Conservation (phyloP, 2,888 invertebrate genomes). For the Ophion obscuratus region DNA sequence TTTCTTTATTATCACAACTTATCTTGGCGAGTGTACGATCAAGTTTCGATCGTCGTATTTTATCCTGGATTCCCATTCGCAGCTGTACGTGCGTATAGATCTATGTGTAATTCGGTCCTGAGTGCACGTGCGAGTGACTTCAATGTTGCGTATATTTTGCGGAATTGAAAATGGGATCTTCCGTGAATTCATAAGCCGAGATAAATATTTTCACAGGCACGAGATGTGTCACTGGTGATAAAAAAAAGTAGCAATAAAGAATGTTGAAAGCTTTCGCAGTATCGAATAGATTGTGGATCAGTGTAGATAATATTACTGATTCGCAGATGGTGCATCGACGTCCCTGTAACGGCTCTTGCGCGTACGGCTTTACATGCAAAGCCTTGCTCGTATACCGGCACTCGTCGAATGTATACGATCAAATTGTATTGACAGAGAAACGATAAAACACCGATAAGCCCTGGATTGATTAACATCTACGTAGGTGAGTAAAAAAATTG, state of each 20-base stretch:
- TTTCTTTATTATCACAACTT: not conserved
- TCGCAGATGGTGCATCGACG: slow-evolving; percentile 29
- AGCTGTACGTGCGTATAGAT: not conserved
- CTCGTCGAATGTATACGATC: slow-evolving; percentile 14
- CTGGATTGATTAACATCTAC: not conserved
- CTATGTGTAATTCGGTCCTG: slow-evolving; percentile 23
- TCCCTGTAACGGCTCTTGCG: slow-evolving; percentile 38
- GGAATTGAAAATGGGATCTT: slow-evolving; percentile 23
- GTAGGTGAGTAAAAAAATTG: too few species aligned
- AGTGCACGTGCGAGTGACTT: slow-evolving; percentile 20
- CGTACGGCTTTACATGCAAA: not conserved
- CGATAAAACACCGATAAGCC: slow-evolving; percentile 48
- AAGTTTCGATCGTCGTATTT: slow-evolving; percentile 32
- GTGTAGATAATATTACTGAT: slow-evolving; percentile 15
- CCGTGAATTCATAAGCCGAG: not conserved
- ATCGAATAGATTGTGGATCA: slow-evolving; percentile 23
- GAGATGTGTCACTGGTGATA: not conserved
- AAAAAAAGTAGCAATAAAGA: not conserved
- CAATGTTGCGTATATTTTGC: slow-evolving; percentile 8
- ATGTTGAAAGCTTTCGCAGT: slow-evolving; percentile 15
- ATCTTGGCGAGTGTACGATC: not conserved
- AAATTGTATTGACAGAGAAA: slow-evolving; percentile 7
- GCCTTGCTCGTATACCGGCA: not conserved
- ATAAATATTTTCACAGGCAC: not conserved
- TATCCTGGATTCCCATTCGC: slow-evolving; percentile 14